Evolutionary conservation across 2,113 vertebrate genomes (phyloP).

Genomic region (Corapipo altera): DNA sequence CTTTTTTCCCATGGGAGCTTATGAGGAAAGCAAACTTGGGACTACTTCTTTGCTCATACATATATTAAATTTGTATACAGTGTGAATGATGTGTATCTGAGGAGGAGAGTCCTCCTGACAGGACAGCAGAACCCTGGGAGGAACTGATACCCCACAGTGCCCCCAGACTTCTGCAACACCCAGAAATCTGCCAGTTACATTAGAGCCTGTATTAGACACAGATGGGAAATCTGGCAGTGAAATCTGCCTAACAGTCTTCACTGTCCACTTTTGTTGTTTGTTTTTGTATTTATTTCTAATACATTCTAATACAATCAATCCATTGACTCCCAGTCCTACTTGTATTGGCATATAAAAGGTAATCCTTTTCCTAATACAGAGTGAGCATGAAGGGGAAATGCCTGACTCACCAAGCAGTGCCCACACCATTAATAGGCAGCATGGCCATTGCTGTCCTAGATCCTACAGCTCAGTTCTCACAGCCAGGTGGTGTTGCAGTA

Average conservation of each 20-base stretch:
- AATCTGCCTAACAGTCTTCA: background rate
- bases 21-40: background rate
- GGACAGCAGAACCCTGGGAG: background rate
- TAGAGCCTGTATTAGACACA: background rate
- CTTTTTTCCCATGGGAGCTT: background rate
- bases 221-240: background rate
- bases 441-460: background rate
- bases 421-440: background rate
- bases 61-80: background rate
- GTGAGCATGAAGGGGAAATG: accelerated
- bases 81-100: accelerated
- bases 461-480: background rate
- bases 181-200: background rate
- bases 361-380: background rate
- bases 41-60: background rate
- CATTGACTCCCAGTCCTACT: background rate
- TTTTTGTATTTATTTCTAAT: background rate
- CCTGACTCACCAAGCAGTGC: background rate
- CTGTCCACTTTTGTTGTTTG: background rate
- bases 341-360: background rate
- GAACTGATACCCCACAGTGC: background rate
- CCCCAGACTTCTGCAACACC: background rate
- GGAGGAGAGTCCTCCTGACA: background rate
- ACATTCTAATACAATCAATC: background rate
- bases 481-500: background rate